These are phyloP conservation scores for Pseudomyrmex concolor DNA, from an alignment of 1,140 invertebrate genomes.

Conservation along the genomic window DNA sequence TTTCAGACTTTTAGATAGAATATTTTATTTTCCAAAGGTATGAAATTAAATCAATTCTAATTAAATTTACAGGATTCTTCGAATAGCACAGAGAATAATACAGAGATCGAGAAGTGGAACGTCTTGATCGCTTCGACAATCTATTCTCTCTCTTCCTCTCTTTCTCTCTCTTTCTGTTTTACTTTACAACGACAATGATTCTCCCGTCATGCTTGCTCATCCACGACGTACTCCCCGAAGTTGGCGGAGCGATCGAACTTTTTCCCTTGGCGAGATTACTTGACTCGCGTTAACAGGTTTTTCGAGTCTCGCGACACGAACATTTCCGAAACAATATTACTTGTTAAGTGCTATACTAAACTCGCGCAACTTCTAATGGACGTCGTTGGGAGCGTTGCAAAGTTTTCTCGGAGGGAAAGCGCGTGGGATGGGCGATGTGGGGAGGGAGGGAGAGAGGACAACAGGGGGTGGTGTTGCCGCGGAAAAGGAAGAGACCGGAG, in stretches of 20 bases:
- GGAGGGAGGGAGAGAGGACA: not conserved
- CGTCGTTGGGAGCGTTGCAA: conserved; percentile 66
- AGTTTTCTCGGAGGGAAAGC: conserved; percentile 59
- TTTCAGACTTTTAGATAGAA: too few relatives aligned
- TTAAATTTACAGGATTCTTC: too few relatives aligned
- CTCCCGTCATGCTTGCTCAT: conserved; percentile 31
- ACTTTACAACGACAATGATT: conserved; percentile 20
- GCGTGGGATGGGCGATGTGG: not conserved
- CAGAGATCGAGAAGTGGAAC: too few relatives aligned
- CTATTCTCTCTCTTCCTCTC: not conserved
- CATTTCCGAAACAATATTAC: conserved; percentile 71
- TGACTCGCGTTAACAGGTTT: conserved; percentile 64
- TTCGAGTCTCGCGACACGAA: conserved; percentile 61
- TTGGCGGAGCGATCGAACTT: conserved; percentile 51
- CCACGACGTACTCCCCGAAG: conserved; percentile 29
- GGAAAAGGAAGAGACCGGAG: conserved; percentile 35
- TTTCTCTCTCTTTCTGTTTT: not conserved
- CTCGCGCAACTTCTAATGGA: conserved; percentile 71
- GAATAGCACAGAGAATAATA: too few relatives aligned
- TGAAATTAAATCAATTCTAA: too few relatives aligned
- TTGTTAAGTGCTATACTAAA: conserved; percentile 70
- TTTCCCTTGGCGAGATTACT: conserved; percentile 56
- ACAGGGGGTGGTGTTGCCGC: conserved; percentile 21
- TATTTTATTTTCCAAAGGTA: too few relatives aligned
- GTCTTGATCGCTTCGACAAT: not conserved